phyloP scores from a whole-genome alignment of 2,797 vertebrate genomes.

The Perodicticus potto region DNA sequence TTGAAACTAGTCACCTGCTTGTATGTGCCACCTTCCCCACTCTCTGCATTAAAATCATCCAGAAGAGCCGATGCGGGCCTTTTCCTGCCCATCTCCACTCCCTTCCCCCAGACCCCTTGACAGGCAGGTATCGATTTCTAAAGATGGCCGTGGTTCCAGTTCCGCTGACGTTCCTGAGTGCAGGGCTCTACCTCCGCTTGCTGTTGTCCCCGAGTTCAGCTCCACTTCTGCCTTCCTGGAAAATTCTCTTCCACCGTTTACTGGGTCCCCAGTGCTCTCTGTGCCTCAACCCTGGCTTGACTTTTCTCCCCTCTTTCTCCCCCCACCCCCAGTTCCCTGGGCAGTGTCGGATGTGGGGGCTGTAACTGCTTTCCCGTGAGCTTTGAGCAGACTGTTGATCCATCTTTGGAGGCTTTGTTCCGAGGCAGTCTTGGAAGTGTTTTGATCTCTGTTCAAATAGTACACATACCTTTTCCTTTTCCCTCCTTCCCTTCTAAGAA shows the following conservation, averaged over 20 bases:
- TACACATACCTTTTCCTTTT: background rate
- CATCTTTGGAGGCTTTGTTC: conserved; percentile 18
- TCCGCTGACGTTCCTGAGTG: background rate
- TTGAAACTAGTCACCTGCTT: background rate
- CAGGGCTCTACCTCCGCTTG: background rate
- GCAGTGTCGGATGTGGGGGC: background rate
- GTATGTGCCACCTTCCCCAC: background rate
- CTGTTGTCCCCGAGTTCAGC: background rate
- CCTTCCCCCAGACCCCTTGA: background rate
- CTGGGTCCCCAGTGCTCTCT: background rate
- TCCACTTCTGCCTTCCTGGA: background rate
- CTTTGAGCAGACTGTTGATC: background rate
- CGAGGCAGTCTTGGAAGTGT: conserved; percentile 15
- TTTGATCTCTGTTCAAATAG: conserved; percentile 29
- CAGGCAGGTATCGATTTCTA: too few species aligned
- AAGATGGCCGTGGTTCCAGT: background rate
- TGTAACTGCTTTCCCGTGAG: background rate
- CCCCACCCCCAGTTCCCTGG: background rate
- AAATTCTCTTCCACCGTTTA: background rate
- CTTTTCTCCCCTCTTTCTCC: background rate
- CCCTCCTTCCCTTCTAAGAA: background rate
- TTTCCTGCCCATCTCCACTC: background rate
- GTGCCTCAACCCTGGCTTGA: background rate
- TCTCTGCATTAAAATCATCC: background rate
- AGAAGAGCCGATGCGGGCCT: background rate